Evolutionary conservation across 1,140 invertebrate genomes (phyloP), one percentile per base, ranked within the genome.

Genomic region (Metaphire vulgaris): DNA sequence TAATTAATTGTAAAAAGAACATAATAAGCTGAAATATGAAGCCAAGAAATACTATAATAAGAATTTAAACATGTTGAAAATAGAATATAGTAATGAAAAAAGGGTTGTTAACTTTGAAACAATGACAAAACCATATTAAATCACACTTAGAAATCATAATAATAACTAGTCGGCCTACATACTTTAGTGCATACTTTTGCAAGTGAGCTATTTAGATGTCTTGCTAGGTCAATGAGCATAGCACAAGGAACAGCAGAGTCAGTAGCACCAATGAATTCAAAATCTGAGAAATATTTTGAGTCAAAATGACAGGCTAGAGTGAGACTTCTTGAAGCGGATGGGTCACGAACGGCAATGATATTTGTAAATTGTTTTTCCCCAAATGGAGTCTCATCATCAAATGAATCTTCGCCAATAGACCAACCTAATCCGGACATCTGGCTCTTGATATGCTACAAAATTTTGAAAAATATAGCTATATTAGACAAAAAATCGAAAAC

Each of bases 241-340:
- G 95, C 92, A 87, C 97, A 99, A 0, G 97, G 97, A 1, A 99
- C 95, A 2, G 97, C 98, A 28, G 96, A 98, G 84, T 99, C 98
- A 0, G 91, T 97, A 1, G 97, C 97, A 82, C 92, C 96, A 75
- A 97, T 86, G 88, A 99, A 98, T 12, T 89, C 87, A 77, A 82
- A 80, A 2, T 76, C 33, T 78, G 91, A 89, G 72, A 91, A 91
- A 82, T 92, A 92, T 86, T 98, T 97, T 16, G 94, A 97, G 82
- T 99, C 97, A 85, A 95, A 98, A 87, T 99, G 97, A 82, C 96
- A 98, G 2, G 96, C 93, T 0, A 77, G 56, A 14, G 68, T 56
- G 15, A 76, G 69, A 28, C 21, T 34, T 15, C 69, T 6, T 21
- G 41, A 12, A 1, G 75, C 68, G 21, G 68, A 28, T 1, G 68